These are phyloP conservation scores for Zygogramma bicolorata DNA, from an alignment of 2,888 invertebrate genomes.

Conservation along the genomic window DNA sequence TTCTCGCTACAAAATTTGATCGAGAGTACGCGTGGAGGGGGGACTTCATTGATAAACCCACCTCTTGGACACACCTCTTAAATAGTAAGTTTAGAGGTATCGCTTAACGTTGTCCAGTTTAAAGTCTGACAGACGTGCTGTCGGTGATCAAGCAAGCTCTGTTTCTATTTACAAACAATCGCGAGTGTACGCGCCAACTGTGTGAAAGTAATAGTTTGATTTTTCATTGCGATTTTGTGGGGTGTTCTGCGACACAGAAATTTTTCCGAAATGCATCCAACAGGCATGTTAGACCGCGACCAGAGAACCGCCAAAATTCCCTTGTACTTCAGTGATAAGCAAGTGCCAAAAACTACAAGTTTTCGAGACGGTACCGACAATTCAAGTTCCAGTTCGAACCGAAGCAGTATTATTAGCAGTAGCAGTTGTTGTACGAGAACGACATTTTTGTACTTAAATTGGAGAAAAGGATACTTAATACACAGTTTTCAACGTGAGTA, in stretches of 20 bases:
- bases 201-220: slow-evolving; percentile 18
- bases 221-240: background rate
- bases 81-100: slow-evolving; percentile 47
- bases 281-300: slow-evolving; percentile 64
- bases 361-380: slow-evolving; percentile 15
- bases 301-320: slow-evolving; percentile 61
- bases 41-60: slow-evolving; percentile 46
- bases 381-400: slow-evolving; percentile 22
- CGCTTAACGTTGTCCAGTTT: slow-evolving; percentile 44
- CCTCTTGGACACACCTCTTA: slow-evolving; percentile 49
- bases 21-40: slow-evolving; percentile 24
- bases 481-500: slow-evolving; percentile 62
- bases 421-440: slow-evolving; percentile 32
- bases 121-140: slow-evolving; percentile 46
- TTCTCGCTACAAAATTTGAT: slow-evolving; percentile 10
- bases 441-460: slow-evolving; percentile 49
- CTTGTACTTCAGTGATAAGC: slow-evolving; percentile 36
- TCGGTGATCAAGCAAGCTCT: slow-evolving; percentile 39
- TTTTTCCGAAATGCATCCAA: slow-evolving; percentile 36
- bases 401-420: slow-evolving; percentile 37
- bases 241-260: background rate
- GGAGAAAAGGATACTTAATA: slow-evolving; percentile 57
- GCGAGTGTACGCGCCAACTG: slow-evolving; percentile 33
- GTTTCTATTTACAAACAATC: slow-evolving; percentile 43
- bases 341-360: slow-evolving; percentile 37